Percentiles rank a stretch among this genome's conserved stretches.
phyloP scores from a whole-genome alignment of 2,113 vertebrate genomes.

The Anser cygnoides region DNA sequence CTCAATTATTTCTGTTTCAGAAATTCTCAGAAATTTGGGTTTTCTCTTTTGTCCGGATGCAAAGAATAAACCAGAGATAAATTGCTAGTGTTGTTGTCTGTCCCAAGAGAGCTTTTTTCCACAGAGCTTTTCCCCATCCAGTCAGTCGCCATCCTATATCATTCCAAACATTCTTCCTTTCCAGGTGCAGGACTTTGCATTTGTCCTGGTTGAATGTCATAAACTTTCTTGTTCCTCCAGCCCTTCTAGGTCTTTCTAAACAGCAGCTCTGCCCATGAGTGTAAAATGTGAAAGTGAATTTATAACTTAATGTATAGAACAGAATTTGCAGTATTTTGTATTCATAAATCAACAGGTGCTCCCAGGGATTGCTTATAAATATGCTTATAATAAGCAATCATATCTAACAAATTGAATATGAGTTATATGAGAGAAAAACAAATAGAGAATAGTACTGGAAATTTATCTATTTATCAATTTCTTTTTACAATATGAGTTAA shows the following conservation, averaged over 20 bases:
- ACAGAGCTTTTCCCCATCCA: too few species aligned
- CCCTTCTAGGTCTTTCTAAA: not conserved
- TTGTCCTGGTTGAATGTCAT: not conserved
- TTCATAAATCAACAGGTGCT: not conserved
- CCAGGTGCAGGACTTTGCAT: not conserved
- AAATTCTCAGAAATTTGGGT: not conserved
- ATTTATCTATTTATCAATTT: fast-evolving
- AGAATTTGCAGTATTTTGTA: not conserved
- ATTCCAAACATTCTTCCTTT: not conserved
- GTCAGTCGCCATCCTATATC: not conserved
- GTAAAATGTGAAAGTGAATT: not conserved
- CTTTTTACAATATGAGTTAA: not conserved
- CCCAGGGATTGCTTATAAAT: not conserved
- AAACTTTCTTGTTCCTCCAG: not conserved
- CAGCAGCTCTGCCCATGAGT: not conserved
- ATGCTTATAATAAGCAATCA: not conserved
- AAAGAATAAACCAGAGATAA: not conserved
- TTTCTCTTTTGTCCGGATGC: not conserved
- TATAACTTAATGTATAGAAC: too few species aligned
- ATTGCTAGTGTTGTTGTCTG: not conserved
- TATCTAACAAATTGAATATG: not conserved
- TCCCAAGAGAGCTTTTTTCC: not conserved
- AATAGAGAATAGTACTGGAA: not conserved
- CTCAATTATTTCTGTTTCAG: not conserved
- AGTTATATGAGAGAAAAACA: not conserved